Conservation (phyloP, 2,113 vertebrate species). For the Alectura lathami region DNA sequence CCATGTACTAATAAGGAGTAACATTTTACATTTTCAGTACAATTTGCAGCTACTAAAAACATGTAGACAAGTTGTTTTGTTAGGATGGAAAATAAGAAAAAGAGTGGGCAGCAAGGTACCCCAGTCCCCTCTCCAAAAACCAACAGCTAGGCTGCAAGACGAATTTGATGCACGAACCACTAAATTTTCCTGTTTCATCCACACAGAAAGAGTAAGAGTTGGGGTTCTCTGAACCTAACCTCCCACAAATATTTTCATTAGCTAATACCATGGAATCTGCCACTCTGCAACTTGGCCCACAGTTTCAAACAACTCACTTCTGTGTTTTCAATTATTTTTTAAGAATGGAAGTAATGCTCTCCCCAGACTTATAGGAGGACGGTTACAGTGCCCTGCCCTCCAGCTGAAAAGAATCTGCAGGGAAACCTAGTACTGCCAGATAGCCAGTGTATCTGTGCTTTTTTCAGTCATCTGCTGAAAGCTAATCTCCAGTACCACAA, state of each 20-base stretch:
- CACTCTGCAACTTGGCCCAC: neutral
- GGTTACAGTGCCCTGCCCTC: neutral
- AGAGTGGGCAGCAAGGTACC: neutral
- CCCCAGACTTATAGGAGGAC: neutral
- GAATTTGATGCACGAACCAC: neutral
- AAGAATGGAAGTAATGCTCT: neutral
- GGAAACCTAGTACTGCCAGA: neutral
- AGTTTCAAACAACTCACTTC: neutral
- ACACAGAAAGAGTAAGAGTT: neutral
- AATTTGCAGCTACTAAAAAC: neutral
- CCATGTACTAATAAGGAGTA: neutral
- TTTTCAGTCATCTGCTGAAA: slow-evolving; percentile 32
- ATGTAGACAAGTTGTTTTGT: neutral
- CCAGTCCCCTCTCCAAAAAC: neutral
- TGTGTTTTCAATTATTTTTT: neutral
- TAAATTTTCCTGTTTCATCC: neutral
- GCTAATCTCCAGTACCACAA: slow-evolving; percentile 36
- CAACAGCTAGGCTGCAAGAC: neutral
- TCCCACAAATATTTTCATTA: neutral
- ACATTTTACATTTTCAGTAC: neutral
- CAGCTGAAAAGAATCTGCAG: neutral
- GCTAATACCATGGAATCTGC: neutral
- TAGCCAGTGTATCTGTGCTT: neutral
- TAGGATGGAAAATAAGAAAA: neutral
- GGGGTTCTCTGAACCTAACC: neutral